Conservation (phyloP, 2,797 vertebrate genomes). For the Melanotaenia boesemani region DNA sequence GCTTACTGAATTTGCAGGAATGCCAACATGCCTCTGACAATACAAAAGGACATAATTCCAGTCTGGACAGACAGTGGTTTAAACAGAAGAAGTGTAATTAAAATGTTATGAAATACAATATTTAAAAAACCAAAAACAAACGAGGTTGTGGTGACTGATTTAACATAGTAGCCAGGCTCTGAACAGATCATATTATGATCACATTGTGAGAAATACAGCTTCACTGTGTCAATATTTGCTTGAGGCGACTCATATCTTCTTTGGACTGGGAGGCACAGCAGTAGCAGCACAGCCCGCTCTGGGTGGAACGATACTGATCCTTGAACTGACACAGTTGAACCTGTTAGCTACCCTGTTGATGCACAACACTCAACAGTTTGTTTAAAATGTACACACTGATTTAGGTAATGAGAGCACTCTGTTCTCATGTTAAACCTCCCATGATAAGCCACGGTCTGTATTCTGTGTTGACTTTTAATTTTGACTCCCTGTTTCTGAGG, state of each 20-base stretch:
- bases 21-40: not conserved
- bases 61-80: not conserved
- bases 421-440: constrained; percentile 2
- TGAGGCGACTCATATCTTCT: constrained; percentile 28
- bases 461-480: constrained; percentile 3
- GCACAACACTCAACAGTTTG: not conserved
- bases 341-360: not conserved
- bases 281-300: constrained; percentile 8
- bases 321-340: not conserved
- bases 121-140: not conserved
- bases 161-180: constrained; percentile 4
- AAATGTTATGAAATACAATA: constrained; percentile 15
- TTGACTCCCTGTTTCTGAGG: constrained; percentile 23
- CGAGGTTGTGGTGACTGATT: not conserved
- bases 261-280: constrained; percentile 16
- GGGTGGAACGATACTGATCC: not conserved
- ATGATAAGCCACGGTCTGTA: constrained; percentile 6
- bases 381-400: too few species aligned
- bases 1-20: constrained; percentile 24
- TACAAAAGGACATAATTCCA: not conserved
- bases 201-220: constrained; percentile 65
- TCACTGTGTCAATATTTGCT: constrained; percentile 68
- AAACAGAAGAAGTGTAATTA: not conserved
- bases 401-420: not conserved
- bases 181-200: constrained; percentile 31